These are phyloP conservation scores for Tenrec ecaudatus DNA, from an alignment of 2,113 vertebrate genomes.

Conservation along the genomic window DNA sequence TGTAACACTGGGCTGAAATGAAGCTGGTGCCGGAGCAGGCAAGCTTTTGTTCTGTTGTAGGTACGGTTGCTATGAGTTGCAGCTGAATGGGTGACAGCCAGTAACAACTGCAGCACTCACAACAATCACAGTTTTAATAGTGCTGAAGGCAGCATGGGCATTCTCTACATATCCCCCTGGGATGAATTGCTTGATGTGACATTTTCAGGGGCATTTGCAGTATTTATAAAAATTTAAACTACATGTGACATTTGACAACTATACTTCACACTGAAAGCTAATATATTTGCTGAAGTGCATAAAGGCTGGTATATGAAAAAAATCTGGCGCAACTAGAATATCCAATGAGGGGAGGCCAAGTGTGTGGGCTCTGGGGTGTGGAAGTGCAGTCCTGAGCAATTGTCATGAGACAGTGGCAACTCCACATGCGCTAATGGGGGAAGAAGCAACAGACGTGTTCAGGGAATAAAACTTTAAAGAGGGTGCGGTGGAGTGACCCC, in stretches of 20 bases:
- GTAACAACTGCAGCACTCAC: background rate
- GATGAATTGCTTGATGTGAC: background rate
- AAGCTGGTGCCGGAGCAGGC: background rate
- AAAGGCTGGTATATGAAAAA: background rate
- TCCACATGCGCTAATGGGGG: fast-evolving
- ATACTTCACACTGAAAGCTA: background rate
- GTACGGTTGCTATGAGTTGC: background rate
- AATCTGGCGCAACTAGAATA: background rate
- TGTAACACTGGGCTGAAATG: background rate
- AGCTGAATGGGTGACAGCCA: background rate
- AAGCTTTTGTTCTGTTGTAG: background rate
- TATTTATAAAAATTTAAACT: background rate
- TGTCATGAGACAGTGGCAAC: background rate
- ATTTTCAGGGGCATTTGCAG: background rate
- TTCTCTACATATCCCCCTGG: background rate
- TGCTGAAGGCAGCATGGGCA: background rate
- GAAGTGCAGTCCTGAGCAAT: background rate
- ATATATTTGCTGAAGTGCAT: background rate
- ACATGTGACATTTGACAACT: background rate
- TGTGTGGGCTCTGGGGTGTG: background rate
- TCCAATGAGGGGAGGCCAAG: background rate
- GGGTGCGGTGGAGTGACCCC: background rate
- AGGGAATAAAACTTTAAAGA: background rate
- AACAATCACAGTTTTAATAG: background rate
- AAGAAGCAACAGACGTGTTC: background rate